Evolutionary conservation across 2,113 vertebrate species (phyloP).

Genomic region (Platichthys stellatus): DNA sequence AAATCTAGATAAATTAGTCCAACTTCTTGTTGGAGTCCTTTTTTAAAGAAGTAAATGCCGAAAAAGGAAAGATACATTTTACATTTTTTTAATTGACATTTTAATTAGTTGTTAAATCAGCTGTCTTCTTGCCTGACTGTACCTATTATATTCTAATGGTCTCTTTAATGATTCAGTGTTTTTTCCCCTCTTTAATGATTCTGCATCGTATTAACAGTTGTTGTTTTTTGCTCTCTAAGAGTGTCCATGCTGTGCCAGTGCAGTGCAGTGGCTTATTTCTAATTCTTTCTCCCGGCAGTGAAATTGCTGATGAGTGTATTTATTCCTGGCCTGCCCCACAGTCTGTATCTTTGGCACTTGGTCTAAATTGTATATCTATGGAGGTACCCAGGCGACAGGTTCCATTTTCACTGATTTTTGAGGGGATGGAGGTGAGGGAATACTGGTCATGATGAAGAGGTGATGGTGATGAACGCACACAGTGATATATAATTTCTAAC

Average conservation of each 20-base stretch:
- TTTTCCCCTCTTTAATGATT: not conserved
- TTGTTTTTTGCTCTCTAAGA: conserved; percentile 5
- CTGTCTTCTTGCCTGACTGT: not conserved
- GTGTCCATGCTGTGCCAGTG: conserved; percentile 6
- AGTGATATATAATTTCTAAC: not conserved
- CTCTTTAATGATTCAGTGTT: conserved; percentile 1
- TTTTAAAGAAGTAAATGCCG: not conserved
- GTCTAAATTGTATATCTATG: conserved; percentile 56
- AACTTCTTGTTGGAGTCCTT: not conserved
- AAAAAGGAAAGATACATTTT: not conserved
- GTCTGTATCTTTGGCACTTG: conserved; percentile 43
- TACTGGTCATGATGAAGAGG: conserved; percentile 19
- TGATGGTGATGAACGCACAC: conserved; percentile 18
- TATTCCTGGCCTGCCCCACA: conserved; percentile 2
- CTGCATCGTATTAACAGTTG: not conserved
- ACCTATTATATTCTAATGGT: conserved; percentile 29
- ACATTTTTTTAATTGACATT: not conserved
- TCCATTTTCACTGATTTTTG: conserved; percentile 52
- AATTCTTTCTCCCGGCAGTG: conserved; percentile 19
- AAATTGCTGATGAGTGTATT: conserved; percentile 54
- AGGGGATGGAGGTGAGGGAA: conserved; percentile 43
- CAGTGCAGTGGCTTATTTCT: conserved; percentile 25
- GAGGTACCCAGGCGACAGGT: conserved; percentile 37
- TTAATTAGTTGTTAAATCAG: conserved; percentile 20
- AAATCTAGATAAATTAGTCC: not conserved